Conservation (phyloP, 2,888 invertebrate genomes). For the Tetragnatha montana region DNA sequence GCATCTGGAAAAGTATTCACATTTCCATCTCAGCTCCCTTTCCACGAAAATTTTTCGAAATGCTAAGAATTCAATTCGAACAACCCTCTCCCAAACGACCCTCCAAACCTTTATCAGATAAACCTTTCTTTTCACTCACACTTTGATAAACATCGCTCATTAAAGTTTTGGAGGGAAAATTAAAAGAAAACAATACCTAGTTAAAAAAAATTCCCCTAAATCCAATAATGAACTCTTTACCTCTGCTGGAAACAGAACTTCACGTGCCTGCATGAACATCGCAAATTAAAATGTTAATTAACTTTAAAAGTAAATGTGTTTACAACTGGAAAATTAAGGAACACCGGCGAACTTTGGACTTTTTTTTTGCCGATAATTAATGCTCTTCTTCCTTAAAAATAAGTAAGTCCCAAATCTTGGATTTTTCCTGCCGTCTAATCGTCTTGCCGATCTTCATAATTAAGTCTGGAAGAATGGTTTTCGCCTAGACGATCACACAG, state of each 20-base stretch:
- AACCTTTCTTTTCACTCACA: constrained; percentile 14
- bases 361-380: constrained; percentile 37
- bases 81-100: background rate
- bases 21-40: background rate
- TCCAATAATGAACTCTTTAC: background rate
- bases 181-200: background rate
- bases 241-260: background rate
- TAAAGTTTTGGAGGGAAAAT: background rate
- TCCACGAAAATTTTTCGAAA: background rate
- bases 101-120: background rate
- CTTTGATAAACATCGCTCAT: constrained; percentile 18
- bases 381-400: constrained; percentile 27
- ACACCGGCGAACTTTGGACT: background rate
- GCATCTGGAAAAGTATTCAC: background rate
- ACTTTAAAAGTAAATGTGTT: constrained; percentile 37
- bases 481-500: background rate
- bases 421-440: constrained; percentile 17
- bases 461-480: constrained; percentile 25
- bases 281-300: constrained; percentile 44
- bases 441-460: constrained; percentile 39
- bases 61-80: constrained; percentile 3
- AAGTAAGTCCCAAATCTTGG: background rate
- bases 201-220: background rate
- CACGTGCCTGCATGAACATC: constrained; percentile 7
- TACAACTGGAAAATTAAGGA: constrained; percentile 39